These are phyloP conservation scores for Cariama cristata DNA, from an alignment of 2,113 vertebrate species.

Conservation along the genomic window DNA sequence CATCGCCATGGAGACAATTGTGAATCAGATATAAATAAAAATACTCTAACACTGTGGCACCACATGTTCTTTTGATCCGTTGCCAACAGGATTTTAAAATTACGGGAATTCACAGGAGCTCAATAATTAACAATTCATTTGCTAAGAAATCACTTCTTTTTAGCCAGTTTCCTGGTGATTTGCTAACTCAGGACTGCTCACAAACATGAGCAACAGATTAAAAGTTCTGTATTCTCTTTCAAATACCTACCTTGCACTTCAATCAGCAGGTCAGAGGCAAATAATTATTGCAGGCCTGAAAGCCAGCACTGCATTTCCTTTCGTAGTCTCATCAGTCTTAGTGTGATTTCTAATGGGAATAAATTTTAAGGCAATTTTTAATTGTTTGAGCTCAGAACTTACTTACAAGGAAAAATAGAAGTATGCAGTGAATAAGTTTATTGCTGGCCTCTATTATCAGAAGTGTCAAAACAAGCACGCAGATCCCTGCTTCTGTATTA, in stretches of 20 bases:
- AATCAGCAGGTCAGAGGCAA: background rate
- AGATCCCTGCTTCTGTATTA: background rate
- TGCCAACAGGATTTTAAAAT: conserved; percentile 62
- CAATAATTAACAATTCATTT: conserved; percentile 37
- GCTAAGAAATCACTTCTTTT: background rate
- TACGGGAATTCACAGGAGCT: conserved; percentile 51
- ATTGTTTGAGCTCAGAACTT: background rate
- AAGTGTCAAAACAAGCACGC: background rate
- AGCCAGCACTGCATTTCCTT: background rate
- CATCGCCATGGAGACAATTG: conserved; percentile 78
- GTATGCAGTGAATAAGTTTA: background rate
- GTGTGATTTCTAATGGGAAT: background rate
- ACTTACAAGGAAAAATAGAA: background rate
- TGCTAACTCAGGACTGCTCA: conserved; percentile 24
- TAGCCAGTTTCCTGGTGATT: background rate
- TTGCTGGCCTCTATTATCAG: background rate
- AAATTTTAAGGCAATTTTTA: background rate
- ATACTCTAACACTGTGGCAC: conserved; percentile 74
- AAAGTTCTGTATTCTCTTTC: conserved; percentile 17
- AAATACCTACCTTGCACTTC: background rate
- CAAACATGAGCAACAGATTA: background rate
- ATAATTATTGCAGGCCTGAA: background rate
- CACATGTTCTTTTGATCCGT: conserved; percentile 68
- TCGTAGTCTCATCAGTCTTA: background rate
- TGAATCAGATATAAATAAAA: conserved; percentile 83